A percentile compares a stretch with the other conserved stretches of the same genome.
phyloP scores from a whole-genome alignment of 2,797 vertebrate genomes.

The Tauraco hartlaubi region DNA sequence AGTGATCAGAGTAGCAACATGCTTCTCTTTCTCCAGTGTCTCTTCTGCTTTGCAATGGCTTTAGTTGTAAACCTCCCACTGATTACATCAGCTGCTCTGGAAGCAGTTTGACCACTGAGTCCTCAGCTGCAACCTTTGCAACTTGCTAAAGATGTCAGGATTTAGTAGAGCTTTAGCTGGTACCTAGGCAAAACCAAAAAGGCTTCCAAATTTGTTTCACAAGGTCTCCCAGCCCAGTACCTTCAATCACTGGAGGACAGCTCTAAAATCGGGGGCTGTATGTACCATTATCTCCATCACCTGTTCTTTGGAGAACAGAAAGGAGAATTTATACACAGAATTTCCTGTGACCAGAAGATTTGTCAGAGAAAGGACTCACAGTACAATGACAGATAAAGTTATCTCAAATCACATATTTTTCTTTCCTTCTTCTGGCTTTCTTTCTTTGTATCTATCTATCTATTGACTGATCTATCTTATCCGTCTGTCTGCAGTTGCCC shows the following conservation, averaged over 20 bases:
- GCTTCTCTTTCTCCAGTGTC: neutral
- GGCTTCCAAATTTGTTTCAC: neutral
- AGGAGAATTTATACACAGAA: neutral
- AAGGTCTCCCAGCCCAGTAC: neutral
- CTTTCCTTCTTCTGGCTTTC: neutral
- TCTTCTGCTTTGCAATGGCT: neutral
- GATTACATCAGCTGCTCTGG: neutral
- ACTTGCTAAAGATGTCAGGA: neutral
- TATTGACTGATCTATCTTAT: no score
- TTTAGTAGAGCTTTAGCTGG: neutral
- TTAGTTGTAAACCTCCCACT: neutral
- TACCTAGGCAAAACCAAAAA: neutral
- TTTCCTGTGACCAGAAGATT: neutral
- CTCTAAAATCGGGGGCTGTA: neutral
- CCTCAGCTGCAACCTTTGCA: neutral
- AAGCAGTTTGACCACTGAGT: neutral
- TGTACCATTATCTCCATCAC: accelerated
- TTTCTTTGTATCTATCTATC: neutral
- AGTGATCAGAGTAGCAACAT: neutral
- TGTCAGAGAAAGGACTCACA: neutral
- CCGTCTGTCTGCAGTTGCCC: neutral
- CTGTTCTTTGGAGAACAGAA: neutral
- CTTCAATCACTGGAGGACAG: neutral
- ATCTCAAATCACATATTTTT: neutral
- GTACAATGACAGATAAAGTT: neutral